Evolutionary conservation across 2,888 invertebrate genomes (phyloP), one percentile per base, ranked within the genome.

Genomic region (Cephus pulcher): DNA sequence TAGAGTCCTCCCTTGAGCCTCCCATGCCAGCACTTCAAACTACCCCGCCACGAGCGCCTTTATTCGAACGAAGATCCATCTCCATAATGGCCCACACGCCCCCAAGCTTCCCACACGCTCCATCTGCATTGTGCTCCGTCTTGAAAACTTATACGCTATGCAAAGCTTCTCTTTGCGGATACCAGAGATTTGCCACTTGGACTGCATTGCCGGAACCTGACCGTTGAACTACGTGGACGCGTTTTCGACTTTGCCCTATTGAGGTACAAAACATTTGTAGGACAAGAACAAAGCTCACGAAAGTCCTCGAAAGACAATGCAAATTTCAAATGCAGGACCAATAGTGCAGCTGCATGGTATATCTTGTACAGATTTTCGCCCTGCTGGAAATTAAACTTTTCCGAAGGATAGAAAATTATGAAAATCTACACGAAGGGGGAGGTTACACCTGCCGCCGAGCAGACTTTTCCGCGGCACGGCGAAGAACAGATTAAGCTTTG

Each of bases 21-120:
- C 80, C 79, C 56, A 81, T 82, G 80, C 85, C 84, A 84, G 83
- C 82, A 83, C 87, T 86, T 85, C 84, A 84, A 86, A 85, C 83
- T 81, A 83, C 82, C 86, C 82, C 82, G 82, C 83, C 82, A 79
- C 82, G 74, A 85, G 86, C 86, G 86, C 86, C 88, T 88, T 89
- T 89, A 90, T 89, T 88, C 89, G 86, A 88, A 88, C 86, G 87
- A 88, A 90, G 89, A 90, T 90, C 90, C 88, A 90, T 90, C 89
- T 90, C 90, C 89, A 90, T 90, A 90, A 90, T 90, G 88, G 87
- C 87, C 87, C 87, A 86, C 85, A 85, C 86, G 85, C 87, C 84
- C 85, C 85, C 84, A 77, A 82, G 84, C 85, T 86, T 86, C 87
- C 86, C 88, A 84, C 88, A 86, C 88, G 84, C 83, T 87, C 84